Base-by-base conservation (phyloP, 2,797 vertebrate species). In the Telmatherina bonti region DNA sequence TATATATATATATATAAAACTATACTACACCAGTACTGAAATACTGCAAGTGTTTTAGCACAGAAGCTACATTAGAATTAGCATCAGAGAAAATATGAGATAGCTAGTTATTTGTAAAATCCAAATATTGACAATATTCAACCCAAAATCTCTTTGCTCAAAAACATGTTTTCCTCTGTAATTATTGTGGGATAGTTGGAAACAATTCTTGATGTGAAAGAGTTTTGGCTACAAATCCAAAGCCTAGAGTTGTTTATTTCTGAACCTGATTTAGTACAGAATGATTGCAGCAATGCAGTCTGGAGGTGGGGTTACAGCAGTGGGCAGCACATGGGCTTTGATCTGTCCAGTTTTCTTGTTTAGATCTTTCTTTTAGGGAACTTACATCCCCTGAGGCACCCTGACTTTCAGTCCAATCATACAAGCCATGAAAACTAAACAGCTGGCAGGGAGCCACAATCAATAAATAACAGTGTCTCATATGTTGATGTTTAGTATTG, bases 201-300 rank as follows among this genome's bases (percentile, higher is more conserved):
- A 22, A 36, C 38, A 67, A 69, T 71, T 75, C 76, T 66, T 18
- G 58, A 69, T 85, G 74, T 66, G 56, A 80, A 65, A 72, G 70
- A 53, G 75, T 73, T 85, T 86, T 88, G 91, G 84, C 87, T 73
- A 16, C 65, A 51, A 75, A 72, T 74, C 64, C 82, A 70, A 85
- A 85, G 78, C 86, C 82, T 74, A 57, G 74, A 89, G 88, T 88
- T 90, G 85, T 91, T 91, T 90, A 90, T 88, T 89, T 84, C 88
- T 92, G 87, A 82, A 85, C 89, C 78, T 87, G 84, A 88, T 91
- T 91, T 86, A 81, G 82, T 43, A 53, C 72, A 81, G 76, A 84
- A 59, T 85, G 84, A 89, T 87, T 88, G 86, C 85, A 85, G 81
- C 76, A 85, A 64, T 79, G 62, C 62, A 61, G 80, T 90, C 80